Conservation (phyloP, 1,140 invertebrate species). For the Goniozus legneri region DNA sequence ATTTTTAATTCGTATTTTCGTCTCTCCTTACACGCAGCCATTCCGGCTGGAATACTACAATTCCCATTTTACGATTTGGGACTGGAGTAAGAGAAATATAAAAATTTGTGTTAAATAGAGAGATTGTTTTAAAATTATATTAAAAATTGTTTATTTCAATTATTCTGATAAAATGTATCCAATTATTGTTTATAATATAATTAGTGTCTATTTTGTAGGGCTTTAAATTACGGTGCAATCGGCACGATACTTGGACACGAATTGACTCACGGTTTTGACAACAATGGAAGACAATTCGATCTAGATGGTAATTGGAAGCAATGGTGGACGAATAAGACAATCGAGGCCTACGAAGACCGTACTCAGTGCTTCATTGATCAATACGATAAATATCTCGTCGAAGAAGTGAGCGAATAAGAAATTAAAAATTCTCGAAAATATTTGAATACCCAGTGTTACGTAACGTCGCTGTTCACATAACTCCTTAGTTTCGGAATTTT, state of each 20-base stretch:
- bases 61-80: slow-evolving; percentile 63
- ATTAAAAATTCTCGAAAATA: not conserved
- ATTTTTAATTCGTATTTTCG: too few species aligned
- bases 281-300: slow-evolving; percentile 71
- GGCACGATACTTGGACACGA: slow-evolving; percentile 81
- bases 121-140: not conserved
- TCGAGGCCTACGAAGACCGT: slow-evolving; percentile 64
- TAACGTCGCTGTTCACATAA: too few species aligned
- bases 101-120: not conserved
- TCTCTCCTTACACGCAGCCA: slow-evolving; percentile 59
- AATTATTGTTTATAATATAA: slow-evolving; percentile 2
- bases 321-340: slow-evolving; percentile 85
- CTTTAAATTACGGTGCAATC: slow-evolving; percentile 79
- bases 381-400: slow-evolving; percentile 72
- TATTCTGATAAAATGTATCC: not conserved
- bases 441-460: too few species aligned
- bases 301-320: slow-evolving; percentile 68
- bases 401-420: slow-evolving; percentile 26
- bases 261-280: slow-evolving; percentile 83
- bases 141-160: not conserved
- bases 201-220: slow-evolving; percentile 51
- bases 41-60: slow-evolving; percentile 71
- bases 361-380: slow-evolving; percentile 86
- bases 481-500: not conserved
- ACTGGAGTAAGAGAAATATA: slow-evolving; percentile 42